Evolutionary conservation across 1,140 invertebrate species (phyloP), one percentile per base, ranked within the genome.

Genomic region (Tenebrio molitor): DNA sequence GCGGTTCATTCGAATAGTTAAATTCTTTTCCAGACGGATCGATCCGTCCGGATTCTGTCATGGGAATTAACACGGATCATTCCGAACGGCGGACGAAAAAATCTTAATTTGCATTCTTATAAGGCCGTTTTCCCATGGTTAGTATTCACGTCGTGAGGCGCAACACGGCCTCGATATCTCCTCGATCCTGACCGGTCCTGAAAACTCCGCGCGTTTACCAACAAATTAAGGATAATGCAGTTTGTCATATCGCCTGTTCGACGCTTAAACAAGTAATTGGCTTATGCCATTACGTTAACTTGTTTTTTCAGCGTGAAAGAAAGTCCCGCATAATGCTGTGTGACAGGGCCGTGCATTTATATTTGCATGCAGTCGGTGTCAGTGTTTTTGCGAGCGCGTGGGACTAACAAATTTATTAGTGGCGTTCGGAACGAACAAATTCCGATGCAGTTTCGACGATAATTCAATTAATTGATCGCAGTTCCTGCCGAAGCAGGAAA

Each of bases 111-210:
- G 29, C 66, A 69, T 69, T 50, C 66, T 29, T 42, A 69, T 29
- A 23, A 12, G 36, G 42, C 41, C 23, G 23, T 69, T 42, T 69
- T 69, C 66, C 42, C 66, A 69, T 69, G 44, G 12, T 69, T 69
- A 69, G 33, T 69, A 69, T 69, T 50, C 66, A 53, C 44, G 66
- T 69, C 66, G 66, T 69, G 66, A 69, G 66, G 66, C 50, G 66
- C 50, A 69, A 69, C 15, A 69, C 66, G 33, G 29, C 29, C 66
- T 69, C 66, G 50, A 69, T 69, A 69, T 50, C 66, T 69, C 19
- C 66, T 69, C 19, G 14, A 34, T 39, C 5, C 12, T 39, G 12
- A 39, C 36, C 12, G 5, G 12, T 39, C 5, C 36, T 5, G 5
- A 39, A 39, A 44, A 42, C 42, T 53, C 23, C 12, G 12, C 12